Conservation (phyloP, 2,797 vertebrate genomes). For the Phoebastria nigripes region DNA sequence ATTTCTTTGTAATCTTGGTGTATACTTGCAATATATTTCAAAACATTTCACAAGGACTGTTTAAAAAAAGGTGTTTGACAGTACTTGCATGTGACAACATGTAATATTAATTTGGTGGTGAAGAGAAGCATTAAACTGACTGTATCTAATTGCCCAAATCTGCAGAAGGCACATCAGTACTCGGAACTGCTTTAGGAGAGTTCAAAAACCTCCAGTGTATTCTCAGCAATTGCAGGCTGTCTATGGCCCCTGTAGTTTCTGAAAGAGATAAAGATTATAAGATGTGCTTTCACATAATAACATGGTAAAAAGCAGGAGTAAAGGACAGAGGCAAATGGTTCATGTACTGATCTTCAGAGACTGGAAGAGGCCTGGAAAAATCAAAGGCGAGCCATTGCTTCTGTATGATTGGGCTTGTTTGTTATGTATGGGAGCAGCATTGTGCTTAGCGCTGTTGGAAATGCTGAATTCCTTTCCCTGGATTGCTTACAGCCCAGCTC, state of each 20-base stretch:
- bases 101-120: background rate
- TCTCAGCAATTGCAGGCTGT: background rate
- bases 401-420: background rate
- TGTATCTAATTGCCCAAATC: background rate
- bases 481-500: background rate
- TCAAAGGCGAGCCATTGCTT: background rate
- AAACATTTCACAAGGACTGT: background rate
- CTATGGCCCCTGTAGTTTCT: background rate
- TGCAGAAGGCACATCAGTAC: background rate
- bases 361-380: background rate
- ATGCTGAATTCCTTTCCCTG: background rate
- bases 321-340: background rate
- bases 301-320: background rate
- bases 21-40: background rate
- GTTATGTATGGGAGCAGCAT: background rate
- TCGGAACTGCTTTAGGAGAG: background rate
- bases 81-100: background rate
- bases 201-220: background rate
- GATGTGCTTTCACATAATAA: conserved; percentile 10
- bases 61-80: background rate
- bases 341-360: background rate
- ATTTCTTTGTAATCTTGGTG: background rate
- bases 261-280: background rate
- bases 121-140: background rate
- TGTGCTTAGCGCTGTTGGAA: background rate